A percentile compares a stretch with the other conserved stretches of the same genome.
These are phyloP conservation scores for Hypotaenidia philippensis DNA, from an alignment of 2,797 vertebrate species.

Conservation along the genomic window DNA sequence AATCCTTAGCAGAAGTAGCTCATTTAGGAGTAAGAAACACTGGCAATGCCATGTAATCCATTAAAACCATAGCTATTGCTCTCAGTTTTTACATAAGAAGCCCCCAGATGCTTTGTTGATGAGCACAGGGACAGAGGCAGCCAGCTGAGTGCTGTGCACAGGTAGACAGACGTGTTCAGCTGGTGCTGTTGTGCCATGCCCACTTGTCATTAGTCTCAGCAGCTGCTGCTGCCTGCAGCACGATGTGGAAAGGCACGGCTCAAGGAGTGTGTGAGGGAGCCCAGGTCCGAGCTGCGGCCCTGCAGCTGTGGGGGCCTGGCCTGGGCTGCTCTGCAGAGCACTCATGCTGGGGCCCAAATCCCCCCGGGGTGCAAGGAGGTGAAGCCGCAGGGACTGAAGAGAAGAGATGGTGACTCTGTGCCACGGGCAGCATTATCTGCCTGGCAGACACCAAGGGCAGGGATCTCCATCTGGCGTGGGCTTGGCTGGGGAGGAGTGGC, in stretches of 20 bases:
- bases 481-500: neutral
- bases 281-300: accelerated
- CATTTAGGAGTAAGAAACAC: neutral
- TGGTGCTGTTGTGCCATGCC: neutral
- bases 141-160: neutral
- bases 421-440: neutral
- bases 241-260: too few relatives aligned
- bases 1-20: neutral
- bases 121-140: neutral
- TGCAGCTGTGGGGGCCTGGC: accelerated
- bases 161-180: too few relatives aligned
- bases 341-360: accelerated
- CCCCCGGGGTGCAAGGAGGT: neutral
- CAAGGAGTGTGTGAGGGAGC: neutral
- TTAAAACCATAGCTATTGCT: neutral
- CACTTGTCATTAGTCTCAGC: neutral
- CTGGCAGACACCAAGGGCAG: neutral
- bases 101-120: neutral
- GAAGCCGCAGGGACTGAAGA: neutral
- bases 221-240: neutral
- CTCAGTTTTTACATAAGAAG: neutral
- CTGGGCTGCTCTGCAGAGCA: neutral
- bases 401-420: neutral
- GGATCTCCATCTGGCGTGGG: neutral
- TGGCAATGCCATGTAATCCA: neutral